phyloP scores from a whole-genome alignment of 1,140 invertebrate species.

The Drosophila insularis region DNA sequence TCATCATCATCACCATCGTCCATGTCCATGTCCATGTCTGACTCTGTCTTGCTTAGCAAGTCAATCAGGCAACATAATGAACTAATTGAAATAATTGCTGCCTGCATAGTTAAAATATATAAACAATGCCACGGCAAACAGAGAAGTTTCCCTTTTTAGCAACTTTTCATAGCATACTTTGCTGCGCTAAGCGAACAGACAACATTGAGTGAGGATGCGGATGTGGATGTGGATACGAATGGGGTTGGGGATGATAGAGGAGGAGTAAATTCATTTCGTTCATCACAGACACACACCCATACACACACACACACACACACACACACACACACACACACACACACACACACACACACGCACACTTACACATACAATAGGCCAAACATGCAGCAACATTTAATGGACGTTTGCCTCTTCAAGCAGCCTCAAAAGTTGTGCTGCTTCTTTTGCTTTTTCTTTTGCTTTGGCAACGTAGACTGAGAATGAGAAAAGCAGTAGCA shows the following conservation, averaged over 20 bases:
- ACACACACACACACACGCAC: conserved; percentile 12
- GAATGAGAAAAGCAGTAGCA: neutral
- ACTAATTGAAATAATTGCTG: conserved; percentile 74
- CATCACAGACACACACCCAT: conserved; percentile 14
- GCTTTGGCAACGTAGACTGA: neutral
- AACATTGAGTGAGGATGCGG: conserved; percentile 27
- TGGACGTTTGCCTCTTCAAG: conserved; percentile 55
- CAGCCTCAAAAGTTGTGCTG: conserved; percentile 42
- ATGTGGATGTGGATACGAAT: neutral
- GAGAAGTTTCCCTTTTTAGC: conserved; percentile 16
- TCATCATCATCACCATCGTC: neutral
- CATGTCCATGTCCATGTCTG: neutral
- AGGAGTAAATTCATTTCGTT: conserved; percentile 63
- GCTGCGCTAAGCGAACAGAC: conserved; percentile 45
- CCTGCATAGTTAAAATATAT: conserved; percentile 66
- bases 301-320: too few species aligned
- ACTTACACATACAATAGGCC: conserved; percentile 13
- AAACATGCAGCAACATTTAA: conserved; percentile 44
- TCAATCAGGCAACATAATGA: conserved; percentile 69
- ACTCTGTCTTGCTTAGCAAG: conserved; percentile 25
- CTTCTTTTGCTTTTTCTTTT: conserved; percentile 18
- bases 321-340: neutral
- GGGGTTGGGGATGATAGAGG: neutral
- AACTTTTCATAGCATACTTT: conserved; percentile 61
- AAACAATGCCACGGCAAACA: conserved; percentile 53